Percentiles rank a stretch among this genome's conserved stretches.
Conservation (phyloP, 2,888 invertebrate species). For the Conops quadrifasciatus region DNA sequence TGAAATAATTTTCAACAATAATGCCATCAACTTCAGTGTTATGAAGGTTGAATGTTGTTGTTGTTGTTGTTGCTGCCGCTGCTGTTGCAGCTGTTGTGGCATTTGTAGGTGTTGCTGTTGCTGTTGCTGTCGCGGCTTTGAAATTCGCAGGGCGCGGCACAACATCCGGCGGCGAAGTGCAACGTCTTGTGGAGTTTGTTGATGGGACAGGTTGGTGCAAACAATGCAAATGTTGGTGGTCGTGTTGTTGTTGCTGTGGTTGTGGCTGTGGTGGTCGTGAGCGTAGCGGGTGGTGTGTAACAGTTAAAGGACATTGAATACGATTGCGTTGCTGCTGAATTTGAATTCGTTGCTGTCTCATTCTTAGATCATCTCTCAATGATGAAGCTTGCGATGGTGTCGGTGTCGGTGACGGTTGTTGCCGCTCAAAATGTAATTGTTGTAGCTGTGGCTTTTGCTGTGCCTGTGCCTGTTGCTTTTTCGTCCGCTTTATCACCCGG, state of each 20-base stretch:
- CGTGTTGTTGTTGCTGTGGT: constrained; percentile 42
- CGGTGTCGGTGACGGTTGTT: constrained; percentile 35
- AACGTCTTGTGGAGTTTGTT: constrained; percentile 51
- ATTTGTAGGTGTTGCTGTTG: constrained; percentile 5
- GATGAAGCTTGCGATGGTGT: constrained; percentile 48
- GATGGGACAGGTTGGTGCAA: constrained; percentile 25
- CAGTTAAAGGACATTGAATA: too few species aligned
- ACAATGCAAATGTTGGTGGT: constrained; percentile 4
- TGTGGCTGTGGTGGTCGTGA: constrained; percentile 34
- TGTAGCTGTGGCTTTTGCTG: constrained; percentile 48
- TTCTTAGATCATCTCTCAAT: too few species aligned
- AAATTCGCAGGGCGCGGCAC: constrained; percentile 60
- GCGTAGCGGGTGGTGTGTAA: too few species aligned
- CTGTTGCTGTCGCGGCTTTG: constrained; percentile 40
- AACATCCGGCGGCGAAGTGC: constrained; percentile 62
- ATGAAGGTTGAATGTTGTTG: constrained; percentile 8
- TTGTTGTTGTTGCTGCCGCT: constrained; percentile 28
- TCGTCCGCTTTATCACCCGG: too few species aligned
- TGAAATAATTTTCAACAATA: constrained; percentile 63
- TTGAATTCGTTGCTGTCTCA: constrained; percentile 22
- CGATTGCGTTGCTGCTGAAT: constrained; percentile 44
- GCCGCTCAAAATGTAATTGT: constrained; percentile 48
- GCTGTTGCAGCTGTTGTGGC: constrained; percentile 33
- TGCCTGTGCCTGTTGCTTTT: constrained; percentile 20
- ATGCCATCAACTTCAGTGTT: constrained; percentile 51